Base-by-base conservation (phyloP, 2,888 invertebrate genomes). In the Smittia sp. region DNA sequence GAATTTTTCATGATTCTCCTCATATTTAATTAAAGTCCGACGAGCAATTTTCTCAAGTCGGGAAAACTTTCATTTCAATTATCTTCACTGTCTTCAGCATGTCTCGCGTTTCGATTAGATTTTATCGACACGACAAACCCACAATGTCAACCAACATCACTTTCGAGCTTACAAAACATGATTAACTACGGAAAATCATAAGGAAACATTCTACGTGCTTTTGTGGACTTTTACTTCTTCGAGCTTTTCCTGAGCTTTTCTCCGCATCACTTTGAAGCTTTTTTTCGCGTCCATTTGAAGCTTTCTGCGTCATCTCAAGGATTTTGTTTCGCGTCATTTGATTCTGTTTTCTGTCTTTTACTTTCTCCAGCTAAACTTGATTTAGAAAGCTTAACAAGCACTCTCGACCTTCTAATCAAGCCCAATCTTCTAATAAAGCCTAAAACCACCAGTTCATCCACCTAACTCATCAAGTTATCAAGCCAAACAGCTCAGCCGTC, bases 231-330 rank as follows among this genome's bases (percentile, higher is more conserved):
- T 20, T 58, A 9, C 58, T 58, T 58, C 22, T 18, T n/a, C 3
- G 15, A 58, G 58, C 58, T 58, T 58, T 58, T 58, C 18, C 58
- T 58, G 20, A 46, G 46, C 46, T 46, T 58, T 58, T 58, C 15
- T 58, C 11, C n/a, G 46, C 46, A 6, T 46, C 39, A 39, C 39
- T 13, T 9, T 9, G 39, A n/a, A 39, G 39, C 39, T 39, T 39
- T 39, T 39, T 7, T 9, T 39, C 39, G 7, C 13, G 39, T 9
- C 7, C 39, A n/a, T 39, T 39, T 39, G 7, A 39, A 39, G 39
- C n/a, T n/a, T 39, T 39, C 39, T 13, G 39, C 39, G 13, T 39
- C 39, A 39, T 39, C 39, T 9, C 7, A 39, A 39, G 39, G n/a
- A n/a, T n/a, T n/a, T n/a, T n/a, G n/a, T n/a, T n/a, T n/a, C n/a